These are phyloP conservation scores for Andrena fulva DNA, from an alignment of 2,888 invertebrate species.

Conservation along the genomic window DNA sequence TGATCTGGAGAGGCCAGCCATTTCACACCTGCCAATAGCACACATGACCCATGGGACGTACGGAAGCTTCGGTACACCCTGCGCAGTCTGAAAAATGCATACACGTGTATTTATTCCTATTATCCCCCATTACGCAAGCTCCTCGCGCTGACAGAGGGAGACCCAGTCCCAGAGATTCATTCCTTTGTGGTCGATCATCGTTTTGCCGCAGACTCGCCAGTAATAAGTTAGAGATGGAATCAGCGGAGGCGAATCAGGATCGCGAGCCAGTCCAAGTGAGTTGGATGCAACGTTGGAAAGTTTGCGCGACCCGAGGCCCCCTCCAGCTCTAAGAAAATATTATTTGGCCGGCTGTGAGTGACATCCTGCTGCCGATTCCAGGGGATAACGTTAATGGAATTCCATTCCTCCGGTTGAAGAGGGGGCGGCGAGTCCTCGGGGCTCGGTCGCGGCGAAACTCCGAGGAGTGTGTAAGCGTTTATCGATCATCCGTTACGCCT, in stretches of 20 bases:
- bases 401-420: conserved; percentile 39
- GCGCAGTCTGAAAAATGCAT: too few species aligned
- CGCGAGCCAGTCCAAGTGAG: neutral
- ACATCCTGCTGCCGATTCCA: conserved; percentile 54
- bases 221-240: conserved; percentile 16
- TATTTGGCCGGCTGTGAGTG: conserved; percentile 62
- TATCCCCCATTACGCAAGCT: too few species aligned
- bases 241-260: conserved; percentile 25
- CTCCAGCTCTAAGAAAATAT: conserved; percentile 55
- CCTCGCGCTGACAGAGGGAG: too few species aligned
- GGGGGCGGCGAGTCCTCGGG: conserved; percentile 18
- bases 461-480: conserved; percentile 48
- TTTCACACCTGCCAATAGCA: too few species aligned
- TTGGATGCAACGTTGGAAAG: conserved; percentile 19
- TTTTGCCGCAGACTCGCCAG: neutral
- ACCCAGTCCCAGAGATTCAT: too few species aligned
- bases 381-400: conserved; percentile 67
- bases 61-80: too few species aligned
- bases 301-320: neutral
- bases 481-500: conserved; percentile 52
- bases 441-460: conserved; percentile 20
- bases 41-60: too few species aligned
- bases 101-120: too few species aligned
- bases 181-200: neutral
- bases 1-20: too few species aligned